These are phyloP conservation scores for Scomber japonicus DNA, from an alignment of 2,113 vertebrate species.

Conservation along the genomic window DNA sequence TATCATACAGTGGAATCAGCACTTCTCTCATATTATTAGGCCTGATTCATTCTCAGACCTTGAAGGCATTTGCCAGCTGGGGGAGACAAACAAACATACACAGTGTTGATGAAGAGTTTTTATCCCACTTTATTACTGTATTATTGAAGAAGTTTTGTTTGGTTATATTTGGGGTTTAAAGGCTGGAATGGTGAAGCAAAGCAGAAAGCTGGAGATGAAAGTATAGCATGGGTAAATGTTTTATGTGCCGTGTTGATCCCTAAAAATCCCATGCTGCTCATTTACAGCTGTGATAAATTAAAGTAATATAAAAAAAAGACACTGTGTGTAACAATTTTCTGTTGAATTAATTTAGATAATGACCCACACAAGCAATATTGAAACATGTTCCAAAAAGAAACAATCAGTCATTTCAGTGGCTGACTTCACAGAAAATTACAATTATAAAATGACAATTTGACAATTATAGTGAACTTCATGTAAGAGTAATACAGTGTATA, in stretches of 20 bases:
- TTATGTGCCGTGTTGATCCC: background rate
- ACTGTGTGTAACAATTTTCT: background rate
- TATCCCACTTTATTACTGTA: background rate
- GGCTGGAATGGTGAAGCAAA: too few relatives aligned
- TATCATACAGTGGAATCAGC: background rate
- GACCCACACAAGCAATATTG: too few relatives aligned
- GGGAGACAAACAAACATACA: conserved; percentile 22
- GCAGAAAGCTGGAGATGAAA: background rate
- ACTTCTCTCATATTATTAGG: background rate
- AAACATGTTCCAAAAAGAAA: too few relatives aligned
- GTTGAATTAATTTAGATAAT: too few relatives aligned
- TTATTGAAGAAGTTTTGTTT: background rate
- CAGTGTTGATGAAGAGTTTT: background rate
- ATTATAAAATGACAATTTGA: too few relatives aligned
- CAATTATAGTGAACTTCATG: too few relatives aligned
- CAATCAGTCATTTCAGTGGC: too few relatives aligned
- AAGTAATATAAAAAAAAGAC: background rate
- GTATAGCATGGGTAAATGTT: too few relatives aligned
- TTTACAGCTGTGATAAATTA: conserved; percentile 1
- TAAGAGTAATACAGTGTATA: too few relatives aligned
- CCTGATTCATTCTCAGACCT: background rate
- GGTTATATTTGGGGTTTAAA: too few relatives aligned
- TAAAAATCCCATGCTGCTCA: background rate
- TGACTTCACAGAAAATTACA: too few relatives aligned
- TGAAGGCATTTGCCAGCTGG: conserved; percentile 9